Evolutionary conservation across 2,113 vertebrate genomes (phyloP).

Genomic region (Bos indicus): DNA sequence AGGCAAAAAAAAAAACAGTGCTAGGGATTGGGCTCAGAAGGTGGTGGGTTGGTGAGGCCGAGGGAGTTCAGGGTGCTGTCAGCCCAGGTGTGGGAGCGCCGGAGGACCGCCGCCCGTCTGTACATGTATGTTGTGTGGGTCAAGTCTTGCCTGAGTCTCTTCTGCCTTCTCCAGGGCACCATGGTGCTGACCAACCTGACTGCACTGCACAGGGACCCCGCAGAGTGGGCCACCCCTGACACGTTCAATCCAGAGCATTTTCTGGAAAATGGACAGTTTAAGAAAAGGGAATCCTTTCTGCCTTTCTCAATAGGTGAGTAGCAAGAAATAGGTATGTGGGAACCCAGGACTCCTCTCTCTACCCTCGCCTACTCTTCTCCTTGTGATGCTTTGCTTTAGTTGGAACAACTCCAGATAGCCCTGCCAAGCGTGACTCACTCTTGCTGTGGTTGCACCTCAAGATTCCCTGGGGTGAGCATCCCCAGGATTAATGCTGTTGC

Average conservation of each 20-base stretch:
- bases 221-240: conserved; percentile 85
- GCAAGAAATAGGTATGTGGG: neutral
- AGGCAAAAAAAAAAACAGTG: neutral
- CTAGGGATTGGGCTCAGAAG: neutral
- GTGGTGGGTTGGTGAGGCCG: neutral
- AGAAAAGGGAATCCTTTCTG: conserved; percentile 85
- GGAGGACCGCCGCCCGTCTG: fast-evolving
- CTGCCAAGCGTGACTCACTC: neutral
- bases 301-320: conserved; percentile 89
- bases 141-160: neutral
- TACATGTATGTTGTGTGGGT: fast-evolving
- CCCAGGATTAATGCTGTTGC: neutral
- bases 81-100: fast-evolving
- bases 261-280: conserved; percentile 76
- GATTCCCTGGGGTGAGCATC: neutral
- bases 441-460: fast-evolving
- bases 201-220: conserved; percentile 86
- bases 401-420: neutral
- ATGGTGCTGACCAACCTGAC: conserved; percentile 80
- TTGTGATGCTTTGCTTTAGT: fast-evolving
- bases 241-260: conserved; percentile 85
- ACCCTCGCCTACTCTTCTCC: neutral
- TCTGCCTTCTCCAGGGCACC: conserved; percentile 78
- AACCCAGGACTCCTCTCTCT: neutral
- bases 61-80: neutral